Evolutionary conservation across 2,888 invertebrate genomes (phyloP), one percentile per base, ranked within the genome.

Genomic region (Cheilosia urbana): DNA sequence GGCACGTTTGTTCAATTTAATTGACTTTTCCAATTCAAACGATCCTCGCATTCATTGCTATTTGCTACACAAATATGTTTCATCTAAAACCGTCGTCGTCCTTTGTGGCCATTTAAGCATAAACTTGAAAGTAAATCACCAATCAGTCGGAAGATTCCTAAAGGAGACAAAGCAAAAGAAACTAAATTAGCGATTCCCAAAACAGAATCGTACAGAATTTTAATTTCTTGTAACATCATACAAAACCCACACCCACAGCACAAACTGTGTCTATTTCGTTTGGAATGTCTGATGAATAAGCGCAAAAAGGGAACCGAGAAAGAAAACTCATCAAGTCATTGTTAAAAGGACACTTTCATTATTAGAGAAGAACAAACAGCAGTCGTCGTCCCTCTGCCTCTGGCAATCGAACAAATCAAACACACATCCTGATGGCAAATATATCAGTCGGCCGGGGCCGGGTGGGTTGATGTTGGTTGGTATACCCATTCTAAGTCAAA

Each of bases 321-420:
- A 49, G 55, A 47, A 47, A 30, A 51, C 60, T 51, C 76, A 68
- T 76, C 66, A 66, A 53, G 60, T 42, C 57, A 49, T 66, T 58
- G 40, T 58, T 57, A 60, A 69, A 69, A 69, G 77, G 62, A 77
- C 68, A 77, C 45, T 77, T 68, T 62, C 60, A 77, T 77, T 60
- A 51, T 45, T 45, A 57, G 57, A 34, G 53, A 13, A 51, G n/a
- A 24, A 49, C 53, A 65, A 66, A 57, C 37, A 42, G 19, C 7
- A 15, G 57, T 15, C 57, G 13, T 40, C 15, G 15, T 17, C 21
- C 6, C 37, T 24, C 53, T 34, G n/a, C 66, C 53, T 15, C 15
- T 24, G 69, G 68, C 68, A 69, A 69, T 69, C 68, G 62, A 69
- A 77, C 77, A 77, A 77, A 69, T 77, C 77, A 77, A 69, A 69